Base-by-base conservation (phyloP, 2,113 vertebrate genomes). In the Macquaria ambigua region DNA sequence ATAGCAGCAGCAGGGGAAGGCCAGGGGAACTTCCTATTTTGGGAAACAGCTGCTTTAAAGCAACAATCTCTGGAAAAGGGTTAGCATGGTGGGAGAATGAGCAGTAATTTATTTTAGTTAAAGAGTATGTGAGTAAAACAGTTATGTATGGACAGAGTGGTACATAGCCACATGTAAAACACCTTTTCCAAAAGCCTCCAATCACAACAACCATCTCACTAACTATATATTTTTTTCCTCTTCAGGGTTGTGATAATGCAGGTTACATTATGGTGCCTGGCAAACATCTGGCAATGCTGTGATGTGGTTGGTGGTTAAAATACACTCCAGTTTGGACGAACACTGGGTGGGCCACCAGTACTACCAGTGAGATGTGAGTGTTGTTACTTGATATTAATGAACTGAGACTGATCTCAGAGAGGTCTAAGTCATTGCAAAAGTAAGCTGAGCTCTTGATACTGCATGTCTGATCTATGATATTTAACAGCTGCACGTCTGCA, bases 361-460 rank as follows among this genome's bases (percentile, higher is more conserved):
- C 21, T 20, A 83, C 69, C 62, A 81, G 59, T 52, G 61, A 81
- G 85, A 77, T 69, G 48, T 76, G 74, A 83, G 62, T 63, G 81
- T 68, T 88, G 92, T 90, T 87, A 94, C 78, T 53, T 92, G 91
- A 95, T 94, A 94, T 83, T 86, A 91, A 90, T 92, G 91, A 92
- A 90, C 90, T 81, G 85, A 81, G 78, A 66, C 85, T 88, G 87
- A 89, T 86, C 88, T 84, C 79, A 66, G 78, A 84, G 81, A 41
- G 12, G 82, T 77, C 59, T 58, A 63, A 84, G 85, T 81, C 82
- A 72, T 68, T 84, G 75, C 74, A 77, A 81, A 82, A 70, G 92
- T 88, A 93, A 94, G 59, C 64, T 55, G 89, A 95, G 85, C 89
- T 77, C 79, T 89, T 87, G 76, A 92, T 86, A 85, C 70, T 67